Conservation (phyloP, 2,888 invertebrate species). For the Hoplodrina blanda region DNA sequence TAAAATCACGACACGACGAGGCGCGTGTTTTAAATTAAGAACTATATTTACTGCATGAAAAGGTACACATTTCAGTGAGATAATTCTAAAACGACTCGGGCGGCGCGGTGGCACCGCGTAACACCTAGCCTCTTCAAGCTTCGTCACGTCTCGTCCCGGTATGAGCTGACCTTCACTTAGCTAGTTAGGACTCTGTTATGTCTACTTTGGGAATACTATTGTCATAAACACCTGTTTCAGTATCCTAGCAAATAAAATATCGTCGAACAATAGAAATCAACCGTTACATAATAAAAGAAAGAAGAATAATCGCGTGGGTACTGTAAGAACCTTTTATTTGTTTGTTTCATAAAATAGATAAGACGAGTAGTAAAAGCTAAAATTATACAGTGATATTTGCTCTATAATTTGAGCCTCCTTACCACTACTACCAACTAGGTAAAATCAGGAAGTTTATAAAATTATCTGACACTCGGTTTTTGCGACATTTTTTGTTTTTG, state of each 20-base stretch:
- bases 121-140: too few relatives aligned
- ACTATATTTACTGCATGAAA: too few relatives aligned
- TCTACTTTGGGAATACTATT: conserved; percentile 43
- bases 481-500: background rate
- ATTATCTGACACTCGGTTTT: background rate
- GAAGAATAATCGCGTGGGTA: conserved; percentile 2
- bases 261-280: background rate
- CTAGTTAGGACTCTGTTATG: background rate
- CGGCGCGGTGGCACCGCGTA: too few relatives aligned
- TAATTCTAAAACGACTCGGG: too few relatives aligned
- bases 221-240: background rate
- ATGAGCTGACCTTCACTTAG: background rate
- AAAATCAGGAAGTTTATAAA: background rate
- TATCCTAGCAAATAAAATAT: conserved; percentile 17
- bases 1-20: too few relatives aligned
- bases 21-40: too few relatives aligned
- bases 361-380: background rate
- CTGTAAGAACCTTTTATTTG: conserved; percentile 13
- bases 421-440: background rate
- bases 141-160: too few relatives aligned
- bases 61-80: too few relatives aligned
- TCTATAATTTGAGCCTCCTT: conserved; percentile 16
- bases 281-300: conserved; percentile 7
- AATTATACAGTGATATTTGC: conserved; percentile 23
- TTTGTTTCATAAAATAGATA: conserved; percentile 30